Conservation (phyloP, 2,797 vertebrate genomes). For the Chelon labrosus region DNA sequence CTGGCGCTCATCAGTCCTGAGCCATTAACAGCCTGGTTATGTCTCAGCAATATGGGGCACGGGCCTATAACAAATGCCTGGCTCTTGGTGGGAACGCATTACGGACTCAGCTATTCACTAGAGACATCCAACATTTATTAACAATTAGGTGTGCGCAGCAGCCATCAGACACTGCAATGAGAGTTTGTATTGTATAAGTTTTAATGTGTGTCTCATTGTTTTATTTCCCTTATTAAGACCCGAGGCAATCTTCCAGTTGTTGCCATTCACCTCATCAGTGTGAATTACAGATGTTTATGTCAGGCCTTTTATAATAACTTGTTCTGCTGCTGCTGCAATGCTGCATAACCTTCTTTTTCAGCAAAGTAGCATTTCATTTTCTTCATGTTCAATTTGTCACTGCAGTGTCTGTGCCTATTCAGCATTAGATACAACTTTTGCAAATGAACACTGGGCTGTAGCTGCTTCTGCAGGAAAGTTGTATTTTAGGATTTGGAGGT, state of each 20-base stretch:
- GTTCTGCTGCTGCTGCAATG: background rate
- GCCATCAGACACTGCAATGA: slow-evolving; percentile 35
- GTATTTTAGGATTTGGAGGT: background rate
- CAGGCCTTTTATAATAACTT: slow-evolving; percentile 7
- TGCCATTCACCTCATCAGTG: background rate
- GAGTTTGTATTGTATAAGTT: slow-evolving; percentile 24
- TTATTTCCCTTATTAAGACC: slow-evolving; percentile 22
- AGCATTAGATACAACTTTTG: background rate
- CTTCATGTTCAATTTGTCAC: background rate
- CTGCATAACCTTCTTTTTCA: background rate
- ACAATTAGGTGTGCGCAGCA: slow-evolving; percentile 37
- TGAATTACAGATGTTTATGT: slow-evolving; percentile 7
- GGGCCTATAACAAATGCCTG: slow-evolving; percentile 41
- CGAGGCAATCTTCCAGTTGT: slow-evolving; percentile 7
- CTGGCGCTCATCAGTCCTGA: slow-evolving; percentile 62
- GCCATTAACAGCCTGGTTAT: slow-evolving; percentile 57
- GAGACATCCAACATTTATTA: slow-evolving; percentile 41
- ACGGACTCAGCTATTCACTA: slow-evolving; percentile 22
- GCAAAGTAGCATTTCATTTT: slow-evolving; percentile 1
- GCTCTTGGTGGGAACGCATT: slow-evolving; percentile 47
- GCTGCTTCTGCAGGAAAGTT: background rate
- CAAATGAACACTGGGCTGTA: background rate
- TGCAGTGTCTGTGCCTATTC: background rate
- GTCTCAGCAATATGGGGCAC: slow-evolving; percentile 51
- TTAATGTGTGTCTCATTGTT: slow-evolving; percentile 32